Percentiles rank a stretch among this genome's conserved stretches.
phyloP scores from a whole-genome alignment of 2,888 invertebrate species.

The Orthosia gracilis region DNA sequence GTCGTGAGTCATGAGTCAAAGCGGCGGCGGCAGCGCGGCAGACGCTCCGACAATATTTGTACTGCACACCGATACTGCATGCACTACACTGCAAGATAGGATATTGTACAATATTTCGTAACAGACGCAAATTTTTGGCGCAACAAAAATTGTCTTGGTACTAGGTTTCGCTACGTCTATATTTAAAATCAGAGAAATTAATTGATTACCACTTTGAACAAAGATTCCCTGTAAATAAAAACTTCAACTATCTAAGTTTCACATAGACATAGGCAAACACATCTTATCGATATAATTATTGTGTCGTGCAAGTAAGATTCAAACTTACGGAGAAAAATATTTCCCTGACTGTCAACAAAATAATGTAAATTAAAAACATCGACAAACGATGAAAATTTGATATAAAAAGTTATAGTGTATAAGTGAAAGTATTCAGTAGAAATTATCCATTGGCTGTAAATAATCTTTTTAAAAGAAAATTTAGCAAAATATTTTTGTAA shows the following conservation, averaged over 20 bases:
- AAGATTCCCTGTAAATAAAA: too few species aligned
- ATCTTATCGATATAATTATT: too few species aligned
- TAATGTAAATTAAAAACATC: too few species aligned
- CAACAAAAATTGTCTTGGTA: background rate
- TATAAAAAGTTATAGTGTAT: too few species aligned
- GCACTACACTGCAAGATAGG: constrained; percentile 53
- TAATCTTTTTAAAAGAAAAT: too few species aligned
- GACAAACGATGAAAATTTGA: too few species aligned
- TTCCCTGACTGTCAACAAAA: too few species aligned
- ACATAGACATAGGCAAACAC: too few species aligned
- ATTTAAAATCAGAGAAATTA: background rate
- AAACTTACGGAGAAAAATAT: too few species aligned
- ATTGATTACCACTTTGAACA: background rate
- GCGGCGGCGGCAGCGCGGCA: constrained; percentile 62
- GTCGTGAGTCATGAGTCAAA: constrained; percentile 73
- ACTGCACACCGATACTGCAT: constrained; percentile 62
- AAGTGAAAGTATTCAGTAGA: background rate
- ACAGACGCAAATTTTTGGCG: background rate
- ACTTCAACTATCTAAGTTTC: too few species aligned
- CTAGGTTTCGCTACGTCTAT: background rate
- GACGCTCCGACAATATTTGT: constrained; percentile 81
- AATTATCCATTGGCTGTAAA: background rate
- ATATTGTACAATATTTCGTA: constrained; percentile 11
- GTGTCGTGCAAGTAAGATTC: too few species aligned
- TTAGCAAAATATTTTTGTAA: background rate